These are phyloP conservation scores for Spodoptera picta DNA, from an alignment of 2,888 invertebrate species.

Conservation along the genomic window DNA sequence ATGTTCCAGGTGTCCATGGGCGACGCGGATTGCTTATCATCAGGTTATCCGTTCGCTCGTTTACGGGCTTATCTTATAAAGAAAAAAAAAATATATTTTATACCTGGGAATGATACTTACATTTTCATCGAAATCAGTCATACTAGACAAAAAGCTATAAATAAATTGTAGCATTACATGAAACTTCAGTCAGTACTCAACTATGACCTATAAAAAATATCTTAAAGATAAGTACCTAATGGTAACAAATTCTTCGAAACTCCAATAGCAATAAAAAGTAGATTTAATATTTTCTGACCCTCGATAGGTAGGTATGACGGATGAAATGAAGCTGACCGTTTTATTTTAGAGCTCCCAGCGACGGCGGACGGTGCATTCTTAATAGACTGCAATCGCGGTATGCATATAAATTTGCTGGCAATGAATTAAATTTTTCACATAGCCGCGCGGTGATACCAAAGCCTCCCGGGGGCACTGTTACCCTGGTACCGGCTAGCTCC, in stretches of 20 bases:
- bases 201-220: too few relatives aligned
- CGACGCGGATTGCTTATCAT: too few relatives aligned
- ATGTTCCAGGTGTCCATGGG: too few relatives aligned
- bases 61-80: too few relatives aligned
- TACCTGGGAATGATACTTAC: too few relatives aligned
- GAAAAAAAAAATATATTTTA: too few relatives aligned
- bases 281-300: slow-evolving; percentile 43
- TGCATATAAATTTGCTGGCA: slow-evolving; percentile 80
- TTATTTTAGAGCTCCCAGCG: slow-evolving; percentile 67
- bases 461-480: slow-evolving; percentile 54
- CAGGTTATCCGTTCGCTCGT: too few relatives aligned
- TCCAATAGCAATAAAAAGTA: slow-evolving; percentile 12
- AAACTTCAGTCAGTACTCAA: too few relatives aligned
- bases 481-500: slow-evolving; percentile 47
- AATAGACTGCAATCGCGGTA: slow-evolving; percentile 79
- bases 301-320: slow-evolving; percentile 55
- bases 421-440: slow-evolving; percentile 83
- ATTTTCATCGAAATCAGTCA: too few relatives aligned
- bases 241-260: slow-evolving; percentile 19
- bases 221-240: slow-evolving; percentile 12
- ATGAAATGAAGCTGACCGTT: slow-evolving; percentile 73
- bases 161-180: too few relatives aligned
- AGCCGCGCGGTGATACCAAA: slow-evolving; percentile 66
- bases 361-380: slow-evolving; percentile 77
- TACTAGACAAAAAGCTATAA: too few relatives aligned